A percentile compares a stretch with the other conserved stretches of the same genome.
Conservation (phyloP, 2,113 vertebrate genomes). For the Motacilla alba region DNA sequence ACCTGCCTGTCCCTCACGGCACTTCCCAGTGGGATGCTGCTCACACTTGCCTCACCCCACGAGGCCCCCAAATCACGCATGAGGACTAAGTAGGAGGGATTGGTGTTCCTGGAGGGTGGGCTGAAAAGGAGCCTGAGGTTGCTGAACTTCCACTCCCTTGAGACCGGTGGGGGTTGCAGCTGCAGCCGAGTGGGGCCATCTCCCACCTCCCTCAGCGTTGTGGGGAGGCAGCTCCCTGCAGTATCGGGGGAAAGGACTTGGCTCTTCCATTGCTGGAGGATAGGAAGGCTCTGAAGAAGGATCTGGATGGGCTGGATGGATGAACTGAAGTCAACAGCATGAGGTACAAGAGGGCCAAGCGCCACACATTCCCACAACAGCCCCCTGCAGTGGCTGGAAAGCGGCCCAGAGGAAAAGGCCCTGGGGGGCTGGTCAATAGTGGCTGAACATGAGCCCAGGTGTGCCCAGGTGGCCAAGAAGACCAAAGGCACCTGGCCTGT, state of each 20-base stretch:
- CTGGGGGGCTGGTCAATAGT: neutral
- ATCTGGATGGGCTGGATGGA: neutral
- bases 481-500: neutral
- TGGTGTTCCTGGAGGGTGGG: too few species aligned
- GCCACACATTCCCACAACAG: too few species aligned
- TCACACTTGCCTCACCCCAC: rapidly evolving
- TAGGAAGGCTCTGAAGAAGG: neutral
- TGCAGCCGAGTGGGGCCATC: rapidly evolving
- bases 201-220: rapidly evolving
- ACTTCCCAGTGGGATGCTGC: rapidly evolving
- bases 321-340: neutral
- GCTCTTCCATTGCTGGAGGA: neutral
- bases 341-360: neutral
- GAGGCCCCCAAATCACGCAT: rapidly evolving
- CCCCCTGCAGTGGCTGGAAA: neutral
- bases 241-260: rapidly evolving
- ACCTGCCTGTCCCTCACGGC: rapidly evolving
- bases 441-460: neutral
- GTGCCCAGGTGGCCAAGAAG: neutral
- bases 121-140: too few species aligned
- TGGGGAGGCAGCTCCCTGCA: neutral
- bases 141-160: rapidly evolving
- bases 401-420: neutral
- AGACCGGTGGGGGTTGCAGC: rapidly evolving
- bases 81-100: too few species aligned